Evolutionary conservation across 2,113 vertebrate species (phyloP), one percentile per base, ranked within the genome.

Genomic region (Lucifuga dentata): DNA sequence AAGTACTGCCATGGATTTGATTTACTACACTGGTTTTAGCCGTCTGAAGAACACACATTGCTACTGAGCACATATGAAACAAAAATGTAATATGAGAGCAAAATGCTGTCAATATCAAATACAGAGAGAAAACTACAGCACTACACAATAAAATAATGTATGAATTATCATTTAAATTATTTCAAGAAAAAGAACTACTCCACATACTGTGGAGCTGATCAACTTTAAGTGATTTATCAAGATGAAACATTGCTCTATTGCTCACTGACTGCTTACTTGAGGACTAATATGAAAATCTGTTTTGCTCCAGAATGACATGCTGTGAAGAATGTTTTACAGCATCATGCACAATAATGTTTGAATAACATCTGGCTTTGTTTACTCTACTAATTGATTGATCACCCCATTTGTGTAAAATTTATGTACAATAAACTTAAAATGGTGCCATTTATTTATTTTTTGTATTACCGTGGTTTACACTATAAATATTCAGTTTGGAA

Each of bases 231-330:
- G 35, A 63, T 33, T 51, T 13, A 64, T 52, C 23, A 9, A 20
- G 19, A 24, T 64, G 23, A 76, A 43, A 29, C 7, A 29, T 29
- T 29, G 3, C 26, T 29, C 26, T 29, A 7, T 63, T 51, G 82
- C n/a, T n/a, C n/a, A n/a, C 77, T 84, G 75, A 85, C 72, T 50
- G 46, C 35, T 39, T 70, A 57, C 60, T 38, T 55, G 60, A 82
- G 75, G 69, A 76, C 68, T 75, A 16, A 10, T 15, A 78, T 23
- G 73, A 2, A 17, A 43, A 17, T 43, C 40, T 11, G 11, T 51
- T 38, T 23, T 35, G 45, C 19, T 29, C 33, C 53, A 41, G 19
- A 40, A 17, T 20, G 11, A 58, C 41, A 40, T 52, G 13, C 13
- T 43, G 40, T 43, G 40, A 49, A 52, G 36, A 39, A 43, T 26